phyloP scores from a whole-genome alignment of 2,113 vertebrate species.

The Indicator maculatus region DNA sequence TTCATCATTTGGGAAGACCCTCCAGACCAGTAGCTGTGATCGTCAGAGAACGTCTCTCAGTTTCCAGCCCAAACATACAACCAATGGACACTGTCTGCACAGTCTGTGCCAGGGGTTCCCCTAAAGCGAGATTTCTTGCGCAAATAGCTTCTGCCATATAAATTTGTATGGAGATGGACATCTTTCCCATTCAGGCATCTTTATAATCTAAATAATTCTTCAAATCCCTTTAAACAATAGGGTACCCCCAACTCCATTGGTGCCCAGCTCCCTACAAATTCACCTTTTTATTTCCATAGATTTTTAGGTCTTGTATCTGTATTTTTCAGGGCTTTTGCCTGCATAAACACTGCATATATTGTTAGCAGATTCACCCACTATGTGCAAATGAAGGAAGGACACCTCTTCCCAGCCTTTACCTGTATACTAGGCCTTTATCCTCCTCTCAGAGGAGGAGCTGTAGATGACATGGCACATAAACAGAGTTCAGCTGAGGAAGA shows the following conservation, averaged over 20 bases:
- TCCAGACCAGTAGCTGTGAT: neutral
- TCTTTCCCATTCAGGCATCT: neutral
- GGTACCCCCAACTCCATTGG: neutral
- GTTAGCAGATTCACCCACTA: neutral
- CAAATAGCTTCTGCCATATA: neutral
- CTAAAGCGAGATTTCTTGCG: neutral
- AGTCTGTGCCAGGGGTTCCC: neutral
- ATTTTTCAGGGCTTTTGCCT: neutral
- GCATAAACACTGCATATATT: neutral
- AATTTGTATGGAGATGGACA: neutral
- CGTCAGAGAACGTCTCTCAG: neutral
- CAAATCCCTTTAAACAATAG: neutral
- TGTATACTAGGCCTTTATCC: accelerated
- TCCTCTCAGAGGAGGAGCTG: neutral
- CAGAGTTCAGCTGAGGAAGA: neutral
- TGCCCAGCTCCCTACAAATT: neutral
- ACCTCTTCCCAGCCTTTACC: neutral
- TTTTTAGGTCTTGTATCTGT: neutral
- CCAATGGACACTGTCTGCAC: neutral
- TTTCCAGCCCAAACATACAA: neutral
- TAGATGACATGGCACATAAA: neutral
- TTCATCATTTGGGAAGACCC: neutral
- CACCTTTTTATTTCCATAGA: neutral
- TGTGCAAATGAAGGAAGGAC: neutral
- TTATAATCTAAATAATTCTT: neutral